These are phyloP conservation scores for Caenorhabditis sp. DNA, from an alignment of 2,888 invertebrate genomes.

Conservation along the genomic window DNA sequence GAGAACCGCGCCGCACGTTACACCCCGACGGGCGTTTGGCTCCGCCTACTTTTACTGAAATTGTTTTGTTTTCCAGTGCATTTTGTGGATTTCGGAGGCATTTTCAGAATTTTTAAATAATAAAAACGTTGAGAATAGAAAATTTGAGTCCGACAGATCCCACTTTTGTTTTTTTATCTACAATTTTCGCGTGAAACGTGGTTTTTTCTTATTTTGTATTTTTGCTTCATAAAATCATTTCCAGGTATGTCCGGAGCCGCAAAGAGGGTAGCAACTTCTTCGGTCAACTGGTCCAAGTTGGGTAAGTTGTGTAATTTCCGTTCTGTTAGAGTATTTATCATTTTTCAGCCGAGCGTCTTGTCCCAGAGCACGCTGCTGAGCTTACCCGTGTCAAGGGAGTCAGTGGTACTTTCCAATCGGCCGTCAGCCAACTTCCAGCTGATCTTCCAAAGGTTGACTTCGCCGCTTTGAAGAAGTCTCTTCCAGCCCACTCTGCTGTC, in stretches of 20 bases:
- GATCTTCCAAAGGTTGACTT: slow-evolving; percentile 70
- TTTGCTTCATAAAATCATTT: neutral
- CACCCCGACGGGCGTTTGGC: slow-evolving; percentile 36
- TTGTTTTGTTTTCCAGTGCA: slow-evolving; percentile 12
- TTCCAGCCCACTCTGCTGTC: slow-evolving; percentile 65
- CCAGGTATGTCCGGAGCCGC: slow-evolving; percentile 63
- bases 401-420: slow-evolving; percentile 61
- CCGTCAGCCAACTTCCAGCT: slow-evolving; percentile 63
- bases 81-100: neutral
- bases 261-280: slow-evolving; percentile 66
- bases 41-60: slow-evolving; percentile 24
- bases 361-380: slow-evolving; percentile 63
- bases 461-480: slow-evolving; percentile 67
- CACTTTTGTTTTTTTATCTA: neutral
- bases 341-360: slow-evolving; percentile 42
- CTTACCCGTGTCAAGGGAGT: slow-evolving; percentile 65
- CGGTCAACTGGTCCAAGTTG: slow-evolving; percentile 69
- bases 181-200: neutral
- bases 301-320: slow-evolving; percentile 28
- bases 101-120: neutral
- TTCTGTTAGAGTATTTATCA: neutral
- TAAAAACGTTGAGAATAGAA: too few relatives aligned
- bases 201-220: neutral
- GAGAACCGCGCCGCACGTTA: slow-evolving; percentile 28
- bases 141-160: neutral